Percentiles rank a stretch among this genome's conserved stretches.
Evolutionary conservation across 2,113 vertebrate genomes (phyloP).

Genomic region (Melanotaenia duboulayi): DNA sequence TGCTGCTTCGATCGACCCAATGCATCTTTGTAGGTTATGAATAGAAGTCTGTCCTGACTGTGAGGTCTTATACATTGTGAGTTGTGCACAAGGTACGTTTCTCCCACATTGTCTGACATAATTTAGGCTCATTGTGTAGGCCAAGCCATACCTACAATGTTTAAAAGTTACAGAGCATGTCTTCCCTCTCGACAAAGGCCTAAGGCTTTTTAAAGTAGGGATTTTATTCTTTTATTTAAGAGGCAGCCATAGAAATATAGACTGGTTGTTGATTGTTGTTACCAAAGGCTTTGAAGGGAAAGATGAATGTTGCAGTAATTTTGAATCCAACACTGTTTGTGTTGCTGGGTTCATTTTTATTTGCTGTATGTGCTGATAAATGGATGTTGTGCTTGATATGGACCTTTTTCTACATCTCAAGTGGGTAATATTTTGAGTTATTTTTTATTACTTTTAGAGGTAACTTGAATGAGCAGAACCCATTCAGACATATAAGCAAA

Average conservation of each 20-base stretch:
- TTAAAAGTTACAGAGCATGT: constrained; percentile 37
- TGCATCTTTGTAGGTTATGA: constrained; percentile 75
- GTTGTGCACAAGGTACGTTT: constrained; percentile 80
- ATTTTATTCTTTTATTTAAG: background rate
- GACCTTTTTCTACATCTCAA: constrained; percentile 67
- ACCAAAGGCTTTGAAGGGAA: constrained; percentile 82
- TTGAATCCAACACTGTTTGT: constrained; percentile 44
- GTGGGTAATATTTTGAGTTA: constrained; percentile 37
- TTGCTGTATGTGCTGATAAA: constrained; percentile 50
- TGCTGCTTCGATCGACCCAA: constrained; percentile 80
- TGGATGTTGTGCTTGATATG: constrained; percentile 66
- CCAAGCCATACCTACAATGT: constrained; percentile 51
- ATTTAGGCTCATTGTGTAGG: constrained; percentile 38
- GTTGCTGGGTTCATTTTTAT: constrained; percentile 48
- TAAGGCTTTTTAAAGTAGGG: constrained; percentile 18
- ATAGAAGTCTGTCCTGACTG: constrained; percentile 72
- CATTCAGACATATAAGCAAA: constrained; percentile 26
- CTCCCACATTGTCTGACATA: constrained; percentile 51
- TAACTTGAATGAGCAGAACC: constrained; percentile 56
- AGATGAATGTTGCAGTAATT: constrained; percentile 77
- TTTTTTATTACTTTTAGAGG: constrained; percentile 13
- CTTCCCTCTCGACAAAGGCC: constrained; percentile 37
- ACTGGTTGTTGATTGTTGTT: constrained; percentile 55
- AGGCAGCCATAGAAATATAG: constrained; percentile 51
- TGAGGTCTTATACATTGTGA: constrained; percentile 78